Evolutionary conservation across 2,113 vertebrate genomes (phyloP).

Genomic region (Pangasianodon hypophthalmus): DNA sequence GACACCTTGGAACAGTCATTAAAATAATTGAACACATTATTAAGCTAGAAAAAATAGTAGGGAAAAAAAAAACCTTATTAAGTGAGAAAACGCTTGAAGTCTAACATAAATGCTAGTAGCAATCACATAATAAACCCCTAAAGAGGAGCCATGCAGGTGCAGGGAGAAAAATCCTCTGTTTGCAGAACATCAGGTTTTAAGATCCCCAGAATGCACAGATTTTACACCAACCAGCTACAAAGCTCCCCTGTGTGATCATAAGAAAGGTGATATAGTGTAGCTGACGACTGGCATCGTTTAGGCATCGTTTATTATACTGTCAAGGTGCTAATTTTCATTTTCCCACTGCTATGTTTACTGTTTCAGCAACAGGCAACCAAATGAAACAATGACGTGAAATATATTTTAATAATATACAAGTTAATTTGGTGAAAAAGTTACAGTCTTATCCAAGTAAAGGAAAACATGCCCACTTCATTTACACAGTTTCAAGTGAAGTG

Average conservation of each 20-base stretch:
- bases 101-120: neutral
- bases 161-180: neutral
- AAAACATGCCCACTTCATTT: neutral
- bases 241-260: neutral
- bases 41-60: neutral
- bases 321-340: neutral
- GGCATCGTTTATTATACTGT: neutral
- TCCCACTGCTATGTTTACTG: neutral
- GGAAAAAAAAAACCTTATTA: neutral
- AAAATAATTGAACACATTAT: slow-evolving; percentile 16
- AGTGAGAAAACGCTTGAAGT: neutral
- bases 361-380: neutral
- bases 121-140: neutral
- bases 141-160: neutral
- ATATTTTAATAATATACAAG: neutral
- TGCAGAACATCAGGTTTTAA: neutral
- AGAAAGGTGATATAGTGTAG: neutral
- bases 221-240: neutral
- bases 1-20: neutral
- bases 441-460: neutral
- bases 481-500: neutral
- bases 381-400: neutral
- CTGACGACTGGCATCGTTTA: neutral
- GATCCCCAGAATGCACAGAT: neutral
- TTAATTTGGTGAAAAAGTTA: neutral